Evolutionary conservation across 2,797 vertebrate genomes (phyloP), one percentile per base, ranked within the genome.

Genomic region (Dendrocincla tyrannina): DNA sequence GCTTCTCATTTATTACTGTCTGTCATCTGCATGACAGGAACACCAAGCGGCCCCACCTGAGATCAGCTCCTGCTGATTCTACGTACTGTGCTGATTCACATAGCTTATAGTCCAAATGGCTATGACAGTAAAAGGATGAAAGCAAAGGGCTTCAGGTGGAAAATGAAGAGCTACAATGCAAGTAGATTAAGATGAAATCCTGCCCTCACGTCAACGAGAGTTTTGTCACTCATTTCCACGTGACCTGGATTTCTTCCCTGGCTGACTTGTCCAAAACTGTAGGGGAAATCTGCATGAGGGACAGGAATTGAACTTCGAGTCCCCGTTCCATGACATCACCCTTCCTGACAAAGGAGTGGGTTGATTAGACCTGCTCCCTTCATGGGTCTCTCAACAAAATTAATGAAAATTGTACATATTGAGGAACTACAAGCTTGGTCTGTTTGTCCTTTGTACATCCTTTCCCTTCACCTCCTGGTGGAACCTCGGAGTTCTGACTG

Each of bases 301-400:
- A 77, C 56, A 74, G 93, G 86, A 96, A 93, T 10, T 92, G 84
- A 94, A 88, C 84, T 74, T 35, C 20, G 60, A 80, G 49, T 68
- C 30, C 63, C 18, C 23, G 44, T 78, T 25, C 14, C 0, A 0
- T 79, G 89, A 79, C 42, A 70, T 78, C 1, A 7, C 32, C 55
- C 46, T 66, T 93, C 44, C 88, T 91, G 85, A 12, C 23, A 11
- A 79, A 70, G 19, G 8, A 13, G 3, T 42, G n/a, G 24, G 7
- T 17, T 73, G 41, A 32, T 63, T 55, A 59, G 24, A 17, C 42
- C 16, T 32, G 17, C n/a, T 44, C 10, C 2, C 1, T 67, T 46
- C 24, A 41, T 6, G 2, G 5, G 0, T 2, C 3, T 5, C 32
- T 79, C 22, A 55, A 55, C 19, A 68, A 79, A 89, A 55, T 32